Conservation (phyloP, 2,888 invertebrate species). For the Aphelenchoides bicaudatus region DNA sequence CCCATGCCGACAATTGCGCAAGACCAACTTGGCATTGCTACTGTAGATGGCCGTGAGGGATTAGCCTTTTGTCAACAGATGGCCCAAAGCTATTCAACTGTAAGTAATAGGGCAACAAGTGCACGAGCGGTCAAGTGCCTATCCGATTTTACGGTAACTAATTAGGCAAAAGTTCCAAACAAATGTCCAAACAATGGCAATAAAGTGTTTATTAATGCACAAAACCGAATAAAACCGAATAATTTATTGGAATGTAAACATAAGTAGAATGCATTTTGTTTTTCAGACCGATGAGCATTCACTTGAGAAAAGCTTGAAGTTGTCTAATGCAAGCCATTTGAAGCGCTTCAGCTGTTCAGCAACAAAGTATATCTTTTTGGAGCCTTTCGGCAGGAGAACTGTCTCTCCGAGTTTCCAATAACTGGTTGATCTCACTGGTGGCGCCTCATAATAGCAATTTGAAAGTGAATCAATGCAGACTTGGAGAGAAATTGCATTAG, state of each 20-base stretch:
- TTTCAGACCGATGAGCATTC: neutral
- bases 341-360: constrained; percentile 53
- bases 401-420: neutral
- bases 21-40: no score
- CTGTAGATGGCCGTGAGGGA: no score
- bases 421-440: constrained; percentile 27
- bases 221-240: neutral
- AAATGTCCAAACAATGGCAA: neutral
- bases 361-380: constrained; percentile 46
- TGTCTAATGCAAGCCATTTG: constrained; percentile 55
- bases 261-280: neutral
- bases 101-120: neutral
- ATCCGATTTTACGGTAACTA: no score
- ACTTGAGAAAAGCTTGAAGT: constrained; percentile 18
- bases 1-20: no score
- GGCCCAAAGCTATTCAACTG: neutral
- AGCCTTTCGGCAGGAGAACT: constrained; percentile 6
- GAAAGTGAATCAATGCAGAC: constrained; percentile 46
- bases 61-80: no score
- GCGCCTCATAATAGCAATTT: constrained; percentile 44
- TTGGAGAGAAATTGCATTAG: constrained; percentile 49
- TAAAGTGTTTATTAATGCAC: neutral
- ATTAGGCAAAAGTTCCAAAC: neutral
- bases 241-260: neutral
- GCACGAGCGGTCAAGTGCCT: neutral